Evolutionary conservation across 2,888 invertebrate genomes (phyloP).

Genomic region (Dugesia japonica): DNA sequence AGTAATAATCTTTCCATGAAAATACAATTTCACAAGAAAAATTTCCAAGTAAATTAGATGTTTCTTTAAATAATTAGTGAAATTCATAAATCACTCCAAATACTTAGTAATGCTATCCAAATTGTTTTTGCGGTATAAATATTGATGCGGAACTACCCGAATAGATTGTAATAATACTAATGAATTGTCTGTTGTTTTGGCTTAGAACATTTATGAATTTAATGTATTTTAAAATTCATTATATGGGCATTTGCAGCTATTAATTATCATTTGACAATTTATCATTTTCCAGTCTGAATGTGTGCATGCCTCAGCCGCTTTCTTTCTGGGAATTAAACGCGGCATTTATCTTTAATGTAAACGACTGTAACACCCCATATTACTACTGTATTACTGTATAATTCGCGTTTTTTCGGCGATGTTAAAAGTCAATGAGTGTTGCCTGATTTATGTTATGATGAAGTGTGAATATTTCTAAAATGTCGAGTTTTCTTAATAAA

Average conservation of each 20-base stretch:
- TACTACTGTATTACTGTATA: conserved; percentile 11
- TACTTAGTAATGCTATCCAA: neutral
- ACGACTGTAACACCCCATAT: neutral
- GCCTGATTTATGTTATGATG: conserved; percentile 14
- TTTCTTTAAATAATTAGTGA: neutral
- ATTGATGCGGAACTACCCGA: neutral
- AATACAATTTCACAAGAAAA: no score
- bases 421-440: conserved; percentile 20
- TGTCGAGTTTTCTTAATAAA: conserved; percentile 14
- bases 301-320: neutral
- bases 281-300: neutral
- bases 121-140: conserved; percentile 14
- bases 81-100: neutral
- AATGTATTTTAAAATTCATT: conserved; percentile 20
- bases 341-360: conserved; percentile 13
- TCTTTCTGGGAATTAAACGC: neutral
- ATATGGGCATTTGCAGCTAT: conserved; percentile 3
- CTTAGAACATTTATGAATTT: conserved; percentile 4
- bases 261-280: conserved; percentile 20
- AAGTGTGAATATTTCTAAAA: conserved; percentile 16
- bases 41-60: neutral
- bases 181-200: conserved; percentile 11
- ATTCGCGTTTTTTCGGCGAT: conserved; percentile 1
- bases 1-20: no score
- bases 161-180: neutral